These are phyloP conservation scores for Semotilus atromaculatus DNA, from an alignment of 2,797 vertebrate genomes.

Conservation along the genomic window DNA sequence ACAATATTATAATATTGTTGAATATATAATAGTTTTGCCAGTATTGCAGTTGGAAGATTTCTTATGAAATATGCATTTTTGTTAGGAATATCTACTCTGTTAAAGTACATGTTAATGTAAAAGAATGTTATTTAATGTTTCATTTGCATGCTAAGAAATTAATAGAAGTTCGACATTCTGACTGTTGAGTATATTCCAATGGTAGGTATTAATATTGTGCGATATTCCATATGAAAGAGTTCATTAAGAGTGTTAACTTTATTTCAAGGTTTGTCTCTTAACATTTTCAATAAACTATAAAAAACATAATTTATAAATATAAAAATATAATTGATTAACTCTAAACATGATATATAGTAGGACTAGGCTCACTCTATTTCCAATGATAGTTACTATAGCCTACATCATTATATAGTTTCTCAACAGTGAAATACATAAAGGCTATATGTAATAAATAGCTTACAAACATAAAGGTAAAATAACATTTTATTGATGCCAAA, in stretches of 20 bases:
- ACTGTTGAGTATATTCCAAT: background rate
- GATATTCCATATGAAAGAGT: background rate
- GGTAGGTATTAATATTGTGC: background rate
- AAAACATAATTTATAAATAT: background rate
- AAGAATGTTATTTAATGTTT: background rate
- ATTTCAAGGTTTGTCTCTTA: background rate
- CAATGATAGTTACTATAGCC: background rate
- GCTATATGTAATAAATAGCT: background rate
- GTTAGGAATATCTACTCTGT: background rate
- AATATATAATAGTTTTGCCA: background rate
- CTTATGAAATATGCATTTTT: background rate
- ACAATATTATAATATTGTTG: background rate
- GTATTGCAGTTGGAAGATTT: background rate
- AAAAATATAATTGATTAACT: background rate
- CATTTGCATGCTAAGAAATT: background rate
- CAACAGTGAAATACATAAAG: background rate
- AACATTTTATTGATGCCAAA: background rate
- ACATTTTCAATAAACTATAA: background rate
- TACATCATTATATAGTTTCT: background rate
- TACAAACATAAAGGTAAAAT: background rate
- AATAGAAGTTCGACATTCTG: background rate
- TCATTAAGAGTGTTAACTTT: background rate
- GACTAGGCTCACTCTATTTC: background rate
- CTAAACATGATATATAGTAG: background rate
- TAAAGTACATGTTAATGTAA: background rate